Conservation (phyloP, 2,888 invertebrate genomes). For the Physocephala rufipes region DNA sequence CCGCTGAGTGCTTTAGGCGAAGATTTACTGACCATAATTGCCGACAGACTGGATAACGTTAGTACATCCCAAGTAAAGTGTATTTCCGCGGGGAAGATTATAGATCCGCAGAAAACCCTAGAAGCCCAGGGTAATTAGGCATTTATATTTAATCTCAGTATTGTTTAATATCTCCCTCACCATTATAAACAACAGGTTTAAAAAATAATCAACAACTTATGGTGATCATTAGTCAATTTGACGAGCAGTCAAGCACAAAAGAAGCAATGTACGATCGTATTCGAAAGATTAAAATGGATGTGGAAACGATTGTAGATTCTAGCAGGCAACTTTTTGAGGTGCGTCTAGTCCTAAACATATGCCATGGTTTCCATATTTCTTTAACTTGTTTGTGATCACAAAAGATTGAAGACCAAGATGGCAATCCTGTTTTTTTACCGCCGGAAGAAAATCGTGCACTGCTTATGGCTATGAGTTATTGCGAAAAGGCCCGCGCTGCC, state of each 20-base stretch:
- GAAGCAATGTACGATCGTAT: conserved; percentile 70
- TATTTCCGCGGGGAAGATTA: conserved; percentile 74
- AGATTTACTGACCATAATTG: conserved; percentile 70
- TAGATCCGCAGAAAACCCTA: conserved; percentile 68
- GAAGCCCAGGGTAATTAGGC: conserved; percentile 67
- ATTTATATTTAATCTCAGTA: too few species aligned
- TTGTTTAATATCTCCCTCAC: too few species aligned
- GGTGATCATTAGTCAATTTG: conserved; percentile 69
- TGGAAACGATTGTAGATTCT: conserved; percentile 68
- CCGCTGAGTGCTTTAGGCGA: conserved; percentile 68
- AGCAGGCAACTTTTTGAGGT: conserved; percentile 60
- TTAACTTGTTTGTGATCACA: conserved; percentile 2
- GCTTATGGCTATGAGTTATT: conserved; percentile 79
- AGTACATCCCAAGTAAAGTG: conserved; percentile 71
- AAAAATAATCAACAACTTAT: conserved; percentile 77
- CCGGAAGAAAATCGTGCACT: conserved; percentile 75
- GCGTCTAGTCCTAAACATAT: background rate
- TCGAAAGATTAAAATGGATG: conserved; percentile 69
- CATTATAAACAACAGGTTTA: conserved; percentile 55
- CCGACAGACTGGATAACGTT: conserved; percentile 65
- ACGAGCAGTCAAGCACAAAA: conserved; percentile 63
- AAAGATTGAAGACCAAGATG: conserved; percentile 81
- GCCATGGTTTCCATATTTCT: background rate
- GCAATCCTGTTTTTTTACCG: conserved; percentile 77
- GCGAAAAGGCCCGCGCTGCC: conserved; percentile 80